Percentiles rank a stretch among this genome's conserved stretches.
These are phyloP conservation scores for Pimephales promelas DNA, from an alignment of 2,113 vertebrate genomes.

Conservation along the genomic window DNA sequence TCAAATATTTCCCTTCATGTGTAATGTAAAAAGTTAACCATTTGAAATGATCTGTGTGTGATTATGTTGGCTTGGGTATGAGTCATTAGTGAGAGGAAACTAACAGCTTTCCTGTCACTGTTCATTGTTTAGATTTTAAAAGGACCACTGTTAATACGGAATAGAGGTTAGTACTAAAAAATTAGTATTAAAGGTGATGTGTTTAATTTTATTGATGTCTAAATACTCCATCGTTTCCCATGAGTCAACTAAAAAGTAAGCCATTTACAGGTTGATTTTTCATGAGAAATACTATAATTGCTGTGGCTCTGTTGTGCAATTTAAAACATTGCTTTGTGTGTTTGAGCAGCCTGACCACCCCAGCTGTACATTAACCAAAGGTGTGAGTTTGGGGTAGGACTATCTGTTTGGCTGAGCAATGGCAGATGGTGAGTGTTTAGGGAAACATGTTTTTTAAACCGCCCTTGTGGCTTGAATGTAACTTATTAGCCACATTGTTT, in stretches of 20 bases:
- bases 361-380: neutral
- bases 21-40: neutral
- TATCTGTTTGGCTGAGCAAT: neutral
- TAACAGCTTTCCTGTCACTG: neutral
- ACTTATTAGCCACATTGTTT: neutral
- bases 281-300: neutral
- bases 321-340: neutral
- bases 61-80: conserved; percentile 4
- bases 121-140: conserved; percentile 11
- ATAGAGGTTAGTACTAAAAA: neutral
- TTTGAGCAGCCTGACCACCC: neutral
- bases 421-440: neutral
- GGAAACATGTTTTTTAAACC: neutral
- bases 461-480: neutral
- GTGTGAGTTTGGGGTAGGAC: neutral
- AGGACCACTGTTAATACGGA: neutral
- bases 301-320: neutral
- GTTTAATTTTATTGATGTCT: neutral
- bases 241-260: neutral
- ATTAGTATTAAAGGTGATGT: neutral
- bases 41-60: conserved; percentile 10
- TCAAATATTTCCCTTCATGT: neutral
- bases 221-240: neutral
- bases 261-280: neutral
- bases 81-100: conserved; percentile 8